Evolutionary conservation across 2,797 vertebrate genomes (phyloP), one percentile per base, ranked within the genome.

Genomic region (Rhynchonycteris naso): DNA sequence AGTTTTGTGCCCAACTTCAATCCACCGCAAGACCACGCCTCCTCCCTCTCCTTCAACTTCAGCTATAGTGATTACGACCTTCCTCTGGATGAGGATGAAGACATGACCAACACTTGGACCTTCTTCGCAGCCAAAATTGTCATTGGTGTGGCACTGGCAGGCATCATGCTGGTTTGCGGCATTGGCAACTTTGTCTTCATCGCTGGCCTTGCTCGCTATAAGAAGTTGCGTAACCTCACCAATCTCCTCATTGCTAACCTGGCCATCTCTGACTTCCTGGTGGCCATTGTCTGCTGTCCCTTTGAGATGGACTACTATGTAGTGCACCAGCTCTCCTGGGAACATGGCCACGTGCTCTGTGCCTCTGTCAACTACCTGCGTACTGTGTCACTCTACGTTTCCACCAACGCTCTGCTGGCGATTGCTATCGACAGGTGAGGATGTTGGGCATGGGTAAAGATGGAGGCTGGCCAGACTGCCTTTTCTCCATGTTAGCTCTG

Each of bases 241-340:
- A 99, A 99, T 98, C 98, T 99, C 88, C 99, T 99, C 87, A 99
- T 99, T 5, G 99, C 99, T 65, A 99, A 99, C 97, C 97, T 99
- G 98, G 99, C 99, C 68, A 98, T 99, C 97, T 99, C 99, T 0
- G 99, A 99, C 98, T 99, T 99, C 96, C 98, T 99, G 0, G 99
- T 99, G 95, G 99, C 99, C 3, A 99, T 99, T 0, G 98, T 99
- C 95, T 99, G 99, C 97, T 99, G 99, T 90, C 99, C 99, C 0
- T 99, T 99, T 12, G 98, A 99, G 97, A 98, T 99, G 98, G 99
- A 99, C 98, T 99, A 99, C 97, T 99, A 99, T 0, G 99, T 99
- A 94, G 99, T 99, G 11, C 99, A 98, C 47, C 98, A 99, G 97
- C 99, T 99, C 19, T 99, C 99, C 90, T 99, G 99, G 99, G 98